phyloP scores from a whole-genome alignment of 2,797 vertebrate species.

The Hirundo rustica region DNA sequence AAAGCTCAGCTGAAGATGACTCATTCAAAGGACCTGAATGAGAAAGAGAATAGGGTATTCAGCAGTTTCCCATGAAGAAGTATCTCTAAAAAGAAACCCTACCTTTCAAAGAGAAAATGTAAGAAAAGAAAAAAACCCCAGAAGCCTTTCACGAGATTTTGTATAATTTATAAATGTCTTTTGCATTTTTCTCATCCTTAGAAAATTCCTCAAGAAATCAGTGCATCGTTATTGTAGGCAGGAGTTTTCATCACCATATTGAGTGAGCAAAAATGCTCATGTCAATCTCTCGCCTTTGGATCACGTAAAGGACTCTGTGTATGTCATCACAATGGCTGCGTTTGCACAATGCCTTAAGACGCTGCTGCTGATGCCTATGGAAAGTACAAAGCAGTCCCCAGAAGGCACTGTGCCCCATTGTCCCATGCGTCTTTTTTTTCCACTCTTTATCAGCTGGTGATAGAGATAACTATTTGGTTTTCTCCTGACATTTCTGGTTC shows the following conservation, averaged over 20 bases:
- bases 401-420: not conserved
- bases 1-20: not conserved
- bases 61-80: not conserved
- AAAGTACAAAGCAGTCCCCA: not conserved
- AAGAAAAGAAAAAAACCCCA: not conserved
- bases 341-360: constrained; percentile 11
- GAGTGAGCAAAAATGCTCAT: constrained; percentile 8
- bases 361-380: not conserved
- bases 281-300: not conserved
- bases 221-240: not conserved
- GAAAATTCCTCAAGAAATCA: constrained; percentile 7
- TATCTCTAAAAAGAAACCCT: not conserved
- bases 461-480: not conserved
- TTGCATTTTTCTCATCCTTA: not conserved
- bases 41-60: not conserved
- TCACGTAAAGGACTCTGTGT: fast-evolving
- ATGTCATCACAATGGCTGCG: not conserved
- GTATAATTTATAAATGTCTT: not conserved
- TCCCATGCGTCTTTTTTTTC: not conserved
- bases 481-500: not conserved
- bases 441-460: not conserved
- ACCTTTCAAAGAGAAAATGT: not conserved
- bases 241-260: not conserved
- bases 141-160: not conserved
- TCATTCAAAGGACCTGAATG: not conserved